These are phyloP conservation scores for Phalacrocorax pelagicus DNA, from an alignment of 2,113 vertebrate species.

Conservation along the genomic window DNA sequence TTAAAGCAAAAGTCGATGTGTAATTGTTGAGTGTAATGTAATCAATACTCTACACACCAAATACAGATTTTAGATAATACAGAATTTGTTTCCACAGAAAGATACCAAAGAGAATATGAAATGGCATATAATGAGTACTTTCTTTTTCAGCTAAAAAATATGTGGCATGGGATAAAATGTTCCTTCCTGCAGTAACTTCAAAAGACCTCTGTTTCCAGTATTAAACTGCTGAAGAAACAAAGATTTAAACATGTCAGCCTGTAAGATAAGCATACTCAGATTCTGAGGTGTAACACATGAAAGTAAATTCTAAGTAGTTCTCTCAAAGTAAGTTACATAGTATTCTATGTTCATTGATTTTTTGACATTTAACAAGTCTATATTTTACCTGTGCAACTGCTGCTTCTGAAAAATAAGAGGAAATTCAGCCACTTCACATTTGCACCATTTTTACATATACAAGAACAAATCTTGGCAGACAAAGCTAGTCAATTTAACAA, in stretches of 20 bases:
- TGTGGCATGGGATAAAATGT: neutral
- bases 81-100: neutral
- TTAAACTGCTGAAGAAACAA: neutral
- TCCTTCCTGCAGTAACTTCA: neutral
- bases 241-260: neutral
- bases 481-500: neutral
- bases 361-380: fast-evolving
- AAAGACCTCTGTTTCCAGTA: neutral
- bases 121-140: neutral
- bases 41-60: neutral
- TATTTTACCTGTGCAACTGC: neutral
- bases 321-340: neutral
- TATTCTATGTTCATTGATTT: neutral
- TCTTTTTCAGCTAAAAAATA: neutral
- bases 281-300: neutral
- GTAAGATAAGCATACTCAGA: neutral
- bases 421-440: neutral
- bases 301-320: neutral
- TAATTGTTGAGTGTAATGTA: no score
- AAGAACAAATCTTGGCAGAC: neutral
- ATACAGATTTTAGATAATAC: neutral
- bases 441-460: neutral
- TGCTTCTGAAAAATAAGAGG: neutral
- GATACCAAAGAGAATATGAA: neutral
- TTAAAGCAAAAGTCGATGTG: neutral